Evolutionary conservation across 2,797 vertebrate genomes (phyloP).

Genomic region (Cuculus canorus): DNA sequence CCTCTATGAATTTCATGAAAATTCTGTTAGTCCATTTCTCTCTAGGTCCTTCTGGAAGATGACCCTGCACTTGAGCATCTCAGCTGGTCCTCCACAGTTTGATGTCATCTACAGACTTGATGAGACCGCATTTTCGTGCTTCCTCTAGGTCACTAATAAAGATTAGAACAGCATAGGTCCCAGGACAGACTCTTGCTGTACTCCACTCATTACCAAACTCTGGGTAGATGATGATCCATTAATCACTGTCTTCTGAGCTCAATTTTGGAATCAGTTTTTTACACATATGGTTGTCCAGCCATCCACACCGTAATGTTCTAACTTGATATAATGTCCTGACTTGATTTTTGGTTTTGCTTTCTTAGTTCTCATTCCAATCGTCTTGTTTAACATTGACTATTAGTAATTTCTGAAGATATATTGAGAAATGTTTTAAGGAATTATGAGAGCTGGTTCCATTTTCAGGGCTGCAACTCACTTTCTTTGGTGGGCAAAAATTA

Average conservation of each 20-base stretch:
- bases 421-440: not conserved
- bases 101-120: not conserved
- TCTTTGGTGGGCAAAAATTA: not conserved
- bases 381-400: not conserved
- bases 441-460: not conserved
- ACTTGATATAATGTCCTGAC: not conserved
- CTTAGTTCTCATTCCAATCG: not conserved
- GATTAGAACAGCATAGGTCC: not conserved
- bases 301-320: not conserved
- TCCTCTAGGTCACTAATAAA: not conserved
- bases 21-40: not conserved
- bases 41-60: not conserved
- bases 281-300: not conserved
- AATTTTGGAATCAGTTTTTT: not conserved
- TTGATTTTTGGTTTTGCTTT: not conserved
- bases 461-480: not conserved
- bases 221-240: not conserved
- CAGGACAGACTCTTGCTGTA: not conserved
- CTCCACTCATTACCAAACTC: not conserved
- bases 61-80: not conserved
- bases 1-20: not conserved
- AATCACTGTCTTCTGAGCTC: not conserved
- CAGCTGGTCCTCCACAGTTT: not conserved
- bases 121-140: not conserved
- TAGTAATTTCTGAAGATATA: not conserved